Conservation (phyloP, 1,140 invertebrate genomes). For the Zaprionus capensis region DNA sequence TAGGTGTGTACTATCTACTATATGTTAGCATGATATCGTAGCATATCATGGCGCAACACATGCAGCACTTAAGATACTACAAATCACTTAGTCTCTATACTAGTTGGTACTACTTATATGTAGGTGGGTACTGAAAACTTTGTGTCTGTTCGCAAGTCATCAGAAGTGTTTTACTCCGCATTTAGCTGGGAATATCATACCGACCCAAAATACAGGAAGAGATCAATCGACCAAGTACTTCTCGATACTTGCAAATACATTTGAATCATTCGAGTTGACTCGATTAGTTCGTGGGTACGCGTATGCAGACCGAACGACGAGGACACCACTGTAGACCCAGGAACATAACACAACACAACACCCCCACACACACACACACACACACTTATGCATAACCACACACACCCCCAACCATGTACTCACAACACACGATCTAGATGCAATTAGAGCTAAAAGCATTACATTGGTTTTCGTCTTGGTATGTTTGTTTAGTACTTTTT, state of each 20-base stretch:
- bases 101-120: slow-evolving; percentile 24
- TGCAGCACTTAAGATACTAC: slow-evolving; percentile 29
- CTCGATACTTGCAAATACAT: slow-evolving; percentile 2
- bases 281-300: not conserved
- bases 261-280: slow-evolving; percentile 8
- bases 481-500: slow-evolving; percentile 44
- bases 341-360: slow-evolving; percentile 13
- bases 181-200: not conserved
- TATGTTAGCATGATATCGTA: slow-evolving; percentile 21
- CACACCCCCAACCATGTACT: not conserved
- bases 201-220: not conserved
- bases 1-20: slow-evolving; percentile 17
- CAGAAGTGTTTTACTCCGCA: not conserved
- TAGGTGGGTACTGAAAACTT: slow-evolving; percentile 7
- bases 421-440: slow-evolving; percentile 30
- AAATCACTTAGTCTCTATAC: slow-evolving; percentile 39
- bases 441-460: slow-evolving; percentile 58
- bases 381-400: slow-evolving; percentile 11
- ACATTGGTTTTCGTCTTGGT: slow-evolving; percentile 56
- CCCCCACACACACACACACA: not conserved
- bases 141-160: not conserved
- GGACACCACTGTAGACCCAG: slow-evolving; percentile 10
- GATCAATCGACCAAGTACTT: slow-evolving; percentile 1
- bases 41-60: slow-evolving; percentile 21
- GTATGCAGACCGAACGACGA: not conserved